A percentile compares a stretch with the other conserved stretches of the same genome.
These are phyloP conservation scores for Abscondita cerata DNA, from an alignment of 2,888 invertebrate genomes.

Conservation along the genomic window DNA sequence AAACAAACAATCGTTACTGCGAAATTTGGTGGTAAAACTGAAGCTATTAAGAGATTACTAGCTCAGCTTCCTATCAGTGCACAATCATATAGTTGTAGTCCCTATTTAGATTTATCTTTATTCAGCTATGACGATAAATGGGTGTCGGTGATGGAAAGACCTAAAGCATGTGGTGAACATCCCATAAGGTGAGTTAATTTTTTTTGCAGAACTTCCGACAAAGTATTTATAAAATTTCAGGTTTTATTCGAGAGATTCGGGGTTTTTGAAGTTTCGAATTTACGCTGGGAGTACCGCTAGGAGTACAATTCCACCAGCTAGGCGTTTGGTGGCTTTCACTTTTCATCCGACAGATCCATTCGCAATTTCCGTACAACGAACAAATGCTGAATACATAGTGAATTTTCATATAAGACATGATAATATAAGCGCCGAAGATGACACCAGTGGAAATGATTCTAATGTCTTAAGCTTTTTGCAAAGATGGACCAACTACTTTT, in stretches of 20 bases:
- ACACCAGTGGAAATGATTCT: conserved; percentile 27
- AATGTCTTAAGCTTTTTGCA: conserved; percentile 36
- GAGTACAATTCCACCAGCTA: conserved; percentile 70
- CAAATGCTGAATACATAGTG: conserved; percentile 91
- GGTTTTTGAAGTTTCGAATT: conserved; percentile 75
- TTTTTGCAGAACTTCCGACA: neutral
- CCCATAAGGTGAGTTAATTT: conserved; percentile 79
- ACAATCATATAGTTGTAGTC: conserved; percentile 92
- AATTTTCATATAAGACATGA: conserved; percentile 80
- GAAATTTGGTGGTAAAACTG: conserved; percentile 86
- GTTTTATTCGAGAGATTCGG: conserved; percentile 84
- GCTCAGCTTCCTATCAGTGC: conserved; percentile 93
- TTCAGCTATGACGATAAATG: conserved; percentile 97
- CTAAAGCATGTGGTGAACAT: conserved; percentile 90
- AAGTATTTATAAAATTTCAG: conserved; percentile 66
- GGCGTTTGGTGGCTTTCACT: conserved; percentile 90
- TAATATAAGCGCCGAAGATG: conserved; percentile 19
- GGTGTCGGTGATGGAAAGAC: conserved; percentile 94
- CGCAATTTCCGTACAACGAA: conserved; percentile 92
- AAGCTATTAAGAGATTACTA: conserved; percentile 87
- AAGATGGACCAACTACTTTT: conserved; percentile 20
- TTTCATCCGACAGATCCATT: conserved; percentile 97
- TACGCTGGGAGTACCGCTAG: conserved; percentile 71
- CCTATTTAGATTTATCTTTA: conserved; percentile 88
- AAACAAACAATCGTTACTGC: conserved; percentile 91